Conservation (phyloP, 2,888 invertebrate species). For the Apotomis betuletana region DNA sequence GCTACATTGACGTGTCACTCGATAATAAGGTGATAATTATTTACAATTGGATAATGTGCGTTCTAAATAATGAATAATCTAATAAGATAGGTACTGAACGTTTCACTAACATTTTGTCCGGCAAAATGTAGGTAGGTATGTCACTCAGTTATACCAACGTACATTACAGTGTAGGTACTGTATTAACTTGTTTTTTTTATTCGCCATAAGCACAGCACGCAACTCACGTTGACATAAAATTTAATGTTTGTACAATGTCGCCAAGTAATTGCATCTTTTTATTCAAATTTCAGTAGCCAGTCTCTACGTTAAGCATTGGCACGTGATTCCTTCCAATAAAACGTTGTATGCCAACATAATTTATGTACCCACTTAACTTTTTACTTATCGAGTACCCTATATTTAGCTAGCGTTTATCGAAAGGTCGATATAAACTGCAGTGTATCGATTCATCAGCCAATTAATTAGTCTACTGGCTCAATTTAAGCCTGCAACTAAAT, state of each 20-base stretch:
- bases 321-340: constrained; percentile 25
- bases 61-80: no score
- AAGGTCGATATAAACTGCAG: constrained; percentile 25
- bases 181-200: no score
- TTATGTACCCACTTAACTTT: constrained; percentile 9
- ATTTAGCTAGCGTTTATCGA: constrained; percentile 20
- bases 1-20: no score
- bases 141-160: no score
- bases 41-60: no score
- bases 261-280: background rate
- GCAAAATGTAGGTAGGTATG: no score
- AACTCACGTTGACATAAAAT: background rate
- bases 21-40: no score
- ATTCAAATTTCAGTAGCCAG: background rate
- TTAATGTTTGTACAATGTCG: background rate
- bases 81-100: no score
- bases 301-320: background rate
- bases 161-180: no score
- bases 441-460: constrained; percentile 31
- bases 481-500: constrained; percentile 12
- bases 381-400: constrained; percentile 1
- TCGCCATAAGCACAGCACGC: no score
- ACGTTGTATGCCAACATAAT: constrained; percentile 8
- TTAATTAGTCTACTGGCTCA: constrained; percentile 22
- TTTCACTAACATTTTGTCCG: no score